Conservation (phyloP, 2,888 invertebrate species). For the Strigamia transsilvanica region DNA sequence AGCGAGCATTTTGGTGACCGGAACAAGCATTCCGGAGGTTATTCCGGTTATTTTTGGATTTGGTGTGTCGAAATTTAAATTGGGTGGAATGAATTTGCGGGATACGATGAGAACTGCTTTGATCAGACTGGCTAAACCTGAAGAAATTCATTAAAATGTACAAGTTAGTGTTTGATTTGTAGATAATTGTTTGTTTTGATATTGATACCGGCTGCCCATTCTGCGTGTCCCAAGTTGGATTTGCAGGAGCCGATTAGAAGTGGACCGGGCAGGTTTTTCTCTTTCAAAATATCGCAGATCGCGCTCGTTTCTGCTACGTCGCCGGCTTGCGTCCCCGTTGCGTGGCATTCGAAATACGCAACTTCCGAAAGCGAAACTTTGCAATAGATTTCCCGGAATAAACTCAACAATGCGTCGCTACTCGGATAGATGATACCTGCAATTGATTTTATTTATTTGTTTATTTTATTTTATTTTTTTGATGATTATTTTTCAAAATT, state of each 20-base stretch:
- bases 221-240: constrained; percentile 13
- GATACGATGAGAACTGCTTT: not conserved
- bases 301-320: constrained; percentile 6
- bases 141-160: too few species aligned
- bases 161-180: too few species aligned
- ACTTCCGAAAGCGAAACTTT: not conserved
- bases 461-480: too few species aligned
- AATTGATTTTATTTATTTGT: too few species aligned
- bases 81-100: not conserved
- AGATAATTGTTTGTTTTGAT: not conserved
- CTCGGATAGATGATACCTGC: constrained; percentile 7
- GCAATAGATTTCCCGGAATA: not conserved
- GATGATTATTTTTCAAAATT: not conserved
- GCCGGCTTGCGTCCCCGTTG: not conserved
- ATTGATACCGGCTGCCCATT: constrained; percentile 38
- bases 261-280: not conserved
- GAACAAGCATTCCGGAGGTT: not conserved
- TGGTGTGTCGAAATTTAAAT: not conserved
- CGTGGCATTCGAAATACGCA: not conserved
- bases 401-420: not conserved
- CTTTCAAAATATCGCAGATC: not conserved
- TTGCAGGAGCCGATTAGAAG: not conserved
- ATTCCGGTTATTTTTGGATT: constrained; percentile 6
- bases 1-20: not conserved
- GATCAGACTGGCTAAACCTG: constrained; percentile 14